Conservation (phyloP, 2,113 vertebrate genomes). For the Python bivittatus region DNA sequence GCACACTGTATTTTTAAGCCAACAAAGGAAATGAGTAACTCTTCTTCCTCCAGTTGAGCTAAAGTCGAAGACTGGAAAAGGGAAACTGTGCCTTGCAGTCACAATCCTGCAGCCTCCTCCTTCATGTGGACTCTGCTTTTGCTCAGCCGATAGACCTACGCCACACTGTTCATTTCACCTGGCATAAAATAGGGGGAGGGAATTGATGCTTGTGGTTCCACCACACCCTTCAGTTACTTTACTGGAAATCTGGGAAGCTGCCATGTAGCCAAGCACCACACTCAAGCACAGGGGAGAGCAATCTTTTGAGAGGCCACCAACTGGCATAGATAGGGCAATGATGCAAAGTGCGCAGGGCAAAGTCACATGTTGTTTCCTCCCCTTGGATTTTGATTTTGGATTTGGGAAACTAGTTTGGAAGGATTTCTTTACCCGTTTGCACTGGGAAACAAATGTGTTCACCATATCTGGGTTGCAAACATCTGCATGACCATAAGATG, state of each 20-base stretch:
- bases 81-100: background rate
- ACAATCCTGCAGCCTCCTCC: background rate
- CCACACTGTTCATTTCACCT: background rate
- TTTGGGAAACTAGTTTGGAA: too few relatives aligned
- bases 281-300: background rate
- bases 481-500: too few relatives aligned
- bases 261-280: background rate
- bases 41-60: slow-evolving; percentile 49
- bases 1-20: slow-evolving; percentile 59
- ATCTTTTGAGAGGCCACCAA: too few relatives aligned
- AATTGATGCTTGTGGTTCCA: background rate
- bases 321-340: too few relatives aligned
- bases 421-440: too few relatives aligned
- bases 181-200: background rate
- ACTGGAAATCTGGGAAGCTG: background rate
- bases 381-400: too few relatives aligned
- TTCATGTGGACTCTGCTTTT: background rate
- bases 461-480: too few relatives aligned
- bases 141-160: background rate
- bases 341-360: too few relatives aligned
- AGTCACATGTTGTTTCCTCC: too few relatives aligned
- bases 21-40: slow-evolving; percentile 60
- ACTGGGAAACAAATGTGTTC: too few relatives aligned
- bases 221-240: background rate
- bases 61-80: slow-evolving; percentile 22